These are phyloP conservation scores for Rhynchophorus ferrugineus DNA, from an alignment of 1,140 invertebrate genomes.

Conservation along the genomic window DNA sequence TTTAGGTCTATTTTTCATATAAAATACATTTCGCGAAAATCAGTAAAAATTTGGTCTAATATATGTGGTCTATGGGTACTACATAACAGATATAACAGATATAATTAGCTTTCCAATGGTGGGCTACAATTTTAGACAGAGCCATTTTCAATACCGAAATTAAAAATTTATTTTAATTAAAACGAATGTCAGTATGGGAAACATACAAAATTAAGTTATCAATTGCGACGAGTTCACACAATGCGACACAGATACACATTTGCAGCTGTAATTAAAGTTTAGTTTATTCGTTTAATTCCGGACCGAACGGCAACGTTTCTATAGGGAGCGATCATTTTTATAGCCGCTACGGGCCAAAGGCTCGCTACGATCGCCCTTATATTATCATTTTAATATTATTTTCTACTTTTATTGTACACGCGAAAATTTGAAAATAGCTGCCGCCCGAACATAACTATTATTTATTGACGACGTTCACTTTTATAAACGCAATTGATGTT, in stretches of 20 bases:
- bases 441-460: neutral
- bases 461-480: neutral
- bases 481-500: neutral
- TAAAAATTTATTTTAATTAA: constrained; percentile 25
- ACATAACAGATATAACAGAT: too few species aligned
- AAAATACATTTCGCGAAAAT: too few species aligned
- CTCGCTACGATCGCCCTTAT: neutral
- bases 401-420: neutral
- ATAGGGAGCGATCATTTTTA: constrained; percentile 16
- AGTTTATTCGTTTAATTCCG: constrained; percentile 24
- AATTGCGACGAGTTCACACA: constrained; percentile 10
- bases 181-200: constrained; percentile 12
- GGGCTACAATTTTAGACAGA: constrained; percentile 2
- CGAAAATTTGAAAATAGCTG: neutral
- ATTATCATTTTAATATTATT: neutral
- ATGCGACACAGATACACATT: constrained; percentile 15
- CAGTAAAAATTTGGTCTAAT: too few species aligned
- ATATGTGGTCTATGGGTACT: too few species aligned
- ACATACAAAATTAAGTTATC: constrained; percentile 23
- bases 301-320: constrained; percentile 9
- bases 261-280: constrained; percentile 23
- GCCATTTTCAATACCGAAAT: constrained; percentile 13
- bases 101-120: too few species aligned
- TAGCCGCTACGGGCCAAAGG: constrained; percentile 1
- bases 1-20: too few species aligned